Base-by-base conservation (phyloP, 2,888 invertebrate species). In the Archips crataeganus region DNA sequence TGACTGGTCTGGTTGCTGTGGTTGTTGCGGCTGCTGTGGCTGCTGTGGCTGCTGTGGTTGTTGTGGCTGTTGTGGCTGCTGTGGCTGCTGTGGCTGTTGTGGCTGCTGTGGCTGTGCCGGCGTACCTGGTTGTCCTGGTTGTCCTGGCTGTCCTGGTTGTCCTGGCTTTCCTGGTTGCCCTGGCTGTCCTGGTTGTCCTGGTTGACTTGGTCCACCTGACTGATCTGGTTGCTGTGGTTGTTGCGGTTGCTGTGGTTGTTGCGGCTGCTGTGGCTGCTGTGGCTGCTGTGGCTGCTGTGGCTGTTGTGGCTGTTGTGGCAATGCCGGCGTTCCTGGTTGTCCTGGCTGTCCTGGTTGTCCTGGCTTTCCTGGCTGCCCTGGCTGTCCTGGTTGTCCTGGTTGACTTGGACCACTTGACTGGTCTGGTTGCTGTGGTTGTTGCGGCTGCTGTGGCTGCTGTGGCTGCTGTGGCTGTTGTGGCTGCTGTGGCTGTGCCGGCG, bases 1-100 rank as follows among this genome's bases (percentile, higher is more conserved):
- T 69, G 90, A 92, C 45, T 80, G 76, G 0, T 2, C 9, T 45
- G 42, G 42, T 9, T 45, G 42, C 9, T 9, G 9, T 45, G 6
- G 68, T 82, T 45, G 92, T 85, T 3, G 67, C 68, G 75, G 69
- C 9, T 64, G 63, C 11, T 15, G 57, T 51, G 39, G 47, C 66
- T 74, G 77, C 73, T 13, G 70, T 59, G 36, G 75, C 57, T 71
- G 75, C 71, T 15, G 72, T 65, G 61, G 68, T 63, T 75, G 79
- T 78, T 39, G 62, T 45, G 70, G 74, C 13, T 59, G 34, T 3
- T 54, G 47, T 62, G 79, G 80, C 0, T 39, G 84, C 81, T 8
- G 70, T 59, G 13, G 76, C 76, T 75, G 76, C 70, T 32, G 15
- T 10, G 49, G 66, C 47, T 63, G 65, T 15, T 63, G n/a, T 68